A percentile compares a stretch with the other conserved stretches of the same genome.
phyloP scores from a whole-genome alignment of 2,797 vertebrate genomes.

The Sternarchorhynchus goeldii region DNA sequence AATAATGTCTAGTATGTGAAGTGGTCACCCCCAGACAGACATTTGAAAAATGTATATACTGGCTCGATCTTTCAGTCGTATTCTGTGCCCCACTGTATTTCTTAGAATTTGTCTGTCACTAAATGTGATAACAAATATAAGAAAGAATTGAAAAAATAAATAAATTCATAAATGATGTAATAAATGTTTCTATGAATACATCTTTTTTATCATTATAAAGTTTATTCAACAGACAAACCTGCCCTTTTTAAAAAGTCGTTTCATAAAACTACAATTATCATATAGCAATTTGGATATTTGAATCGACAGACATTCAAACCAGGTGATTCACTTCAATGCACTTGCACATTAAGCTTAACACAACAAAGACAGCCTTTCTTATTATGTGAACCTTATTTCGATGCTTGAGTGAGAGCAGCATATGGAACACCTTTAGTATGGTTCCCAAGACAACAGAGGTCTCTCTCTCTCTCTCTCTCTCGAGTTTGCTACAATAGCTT shows the following conservation, averaged over 20 bases:
- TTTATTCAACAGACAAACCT: slow-evolving; percentile 3
- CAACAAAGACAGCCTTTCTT: background rate
- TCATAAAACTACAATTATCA: slow-evolving; percentile 2
- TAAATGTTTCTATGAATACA: background rate
- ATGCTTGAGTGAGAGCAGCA: slow-evolving; percentile 31
- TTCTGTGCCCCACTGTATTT: no score
- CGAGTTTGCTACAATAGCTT: slow-evolving; percentile 32
- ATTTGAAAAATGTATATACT: slow-evolving; percentile 13
- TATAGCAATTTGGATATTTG: background rate
- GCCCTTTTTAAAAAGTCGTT: background rate
- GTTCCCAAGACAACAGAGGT: slow-evolving; percentile 57
- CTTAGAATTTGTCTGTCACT: no score
- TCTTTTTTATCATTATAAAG: slow-evolving; percentile 10
- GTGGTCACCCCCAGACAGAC: slow-evolving; percentile 24
- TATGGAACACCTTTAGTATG: slow-evolving; percentile 49
- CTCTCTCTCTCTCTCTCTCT: slow-evolving; percentile 50
- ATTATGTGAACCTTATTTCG: slow-evolving; percentile 18
- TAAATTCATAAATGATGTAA: background rate
- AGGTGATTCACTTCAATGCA: background rate
- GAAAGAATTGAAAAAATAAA: no score
- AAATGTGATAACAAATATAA: background rate
- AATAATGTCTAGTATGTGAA: slow-evolving; percentile 32
- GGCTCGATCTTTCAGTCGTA: slow-evolving; percentile 1
- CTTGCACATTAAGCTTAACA: slow-evolving; percentile 13
- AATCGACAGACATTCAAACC: background rate